A percentile compares a stretch with the other conserved stretches of the same genome.
phyloP scores from a whole-genome alignment of 2,113 vertebrate genomes.

The Chrysochloris asiatica region DNA sequence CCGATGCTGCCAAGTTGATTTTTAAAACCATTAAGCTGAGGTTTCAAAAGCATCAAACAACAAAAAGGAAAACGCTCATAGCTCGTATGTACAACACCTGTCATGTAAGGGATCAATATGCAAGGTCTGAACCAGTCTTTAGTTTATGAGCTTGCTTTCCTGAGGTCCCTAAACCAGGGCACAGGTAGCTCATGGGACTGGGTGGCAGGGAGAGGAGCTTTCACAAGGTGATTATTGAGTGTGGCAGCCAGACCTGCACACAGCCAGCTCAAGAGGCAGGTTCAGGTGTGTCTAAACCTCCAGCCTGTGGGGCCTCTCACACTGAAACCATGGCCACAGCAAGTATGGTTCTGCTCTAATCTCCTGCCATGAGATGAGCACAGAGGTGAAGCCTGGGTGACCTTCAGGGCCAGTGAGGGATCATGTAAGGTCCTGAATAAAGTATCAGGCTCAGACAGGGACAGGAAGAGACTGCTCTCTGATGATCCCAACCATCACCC shows the following conservation, averaged over 20 bases:
- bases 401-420: background rate
- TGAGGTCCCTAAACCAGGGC: fast-evolving
- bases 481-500: background rate
- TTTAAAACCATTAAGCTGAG: background rate
- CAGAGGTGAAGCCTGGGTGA: background rate
- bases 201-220: too few species aligned
- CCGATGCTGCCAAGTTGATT: background rate
- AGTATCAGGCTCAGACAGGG: background rate
- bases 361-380: background rate
- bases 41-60: background rate
- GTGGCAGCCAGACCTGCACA: background rate
- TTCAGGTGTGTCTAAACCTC: background rate
- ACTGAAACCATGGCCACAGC: background rate
- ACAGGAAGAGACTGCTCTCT: background rate
- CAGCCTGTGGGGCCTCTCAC: background rate
- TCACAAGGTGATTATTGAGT: fast-evolving
- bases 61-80: background rate
- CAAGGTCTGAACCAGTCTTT: background rate
- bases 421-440: background rate
- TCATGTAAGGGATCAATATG: background rate
- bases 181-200: fast-evolving
- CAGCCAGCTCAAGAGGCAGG: fast-evolving
- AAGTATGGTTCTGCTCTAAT: background rate
- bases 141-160: background rate
- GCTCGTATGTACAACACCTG: background rate